Conservation (phyloP, 2,888 invertebrate genomes). For the Tethea ocularis region DNA sequence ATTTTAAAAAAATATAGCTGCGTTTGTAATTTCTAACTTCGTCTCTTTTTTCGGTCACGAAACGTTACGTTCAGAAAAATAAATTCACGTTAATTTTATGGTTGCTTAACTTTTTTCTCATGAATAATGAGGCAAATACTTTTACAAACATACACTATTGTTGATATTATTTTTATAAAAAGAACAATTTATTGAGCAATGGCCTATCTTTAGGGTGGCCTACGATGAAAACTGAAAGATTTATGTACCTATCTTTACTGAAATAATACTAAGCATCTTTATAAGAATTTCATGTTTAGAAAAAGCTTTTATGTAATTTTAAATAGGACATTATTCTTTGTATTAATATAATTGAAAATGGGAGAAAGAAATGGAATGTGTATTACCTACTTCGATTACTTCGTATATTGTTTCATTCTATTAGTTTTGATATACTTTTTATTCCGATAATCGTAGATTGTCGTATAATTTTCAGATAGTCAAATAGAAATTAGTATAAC, state of each 20-base stretch:
- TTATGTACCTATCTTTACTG: slow-evolving; percentile 15
- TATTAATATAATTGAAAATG: background rate
- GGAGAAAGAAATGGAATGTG: background rate
- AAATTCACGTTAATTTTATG: too few relatives aligned
- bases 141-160: too few relatives aligned
- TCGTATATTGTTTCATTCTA: background rate
- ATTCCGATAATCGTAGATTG: background rate
- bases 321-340: background rate
- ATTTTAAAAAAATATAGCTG: too few relatives aligned
- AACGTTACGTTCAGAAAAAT: too few relatives aligned
- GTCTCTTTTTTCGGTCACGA: too few relatives aligned
- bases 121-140: too few relatives aligned
- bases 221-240: slow-evolving; percentile 15
- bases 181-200: slow-evolving; percentile 19
- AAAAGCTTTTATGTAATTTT: background rate
- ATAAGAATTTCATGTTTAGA: background rate
- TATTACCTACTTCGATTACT: too few relatives aligned
- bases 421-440: slow-evolving; percentile 3
- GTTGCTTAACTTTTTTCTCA: too few relatives aligned
- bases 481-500: background rate
- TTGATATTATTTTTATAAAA: background rate
- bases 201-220: slow-evolving; percentile 23
- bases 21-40: too few relatives aligned
- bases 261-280: slow-evolving; percentile 1
- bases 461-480: background rate